Evolutionary conservation across 1,140 invertebrate genomes (phyloP), one percentile per base, ranked within the genome.

Genomic region (Drosophila sucinea): DNA sequence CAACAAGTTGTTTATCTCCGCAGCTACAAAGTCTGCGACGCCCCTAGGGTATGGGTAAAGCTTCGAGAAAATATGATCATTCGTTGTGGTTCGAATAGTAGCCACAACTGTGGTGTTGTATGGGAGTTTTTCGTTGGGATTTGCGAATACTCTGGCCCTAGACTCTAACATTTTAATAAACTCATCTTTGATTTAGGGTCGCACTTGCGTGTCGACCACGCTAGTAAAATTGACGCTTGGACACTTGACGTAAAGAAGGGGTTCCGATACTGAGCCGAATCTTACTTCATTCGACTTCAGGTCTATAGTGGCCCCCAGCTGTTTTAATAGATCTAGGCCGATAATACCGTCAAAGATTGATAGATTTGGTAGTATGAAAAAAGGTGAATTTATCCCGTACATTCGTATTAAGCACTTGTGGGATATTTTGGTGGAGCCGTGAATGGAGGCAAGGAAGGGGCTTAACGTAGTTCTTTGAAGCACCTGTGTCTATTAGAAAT

Each of bases 401-500:
- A 17, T 17, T 17, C 17, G 17, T 17, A 17, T 17, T 17, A 17
- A 17, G 17, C 17, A 17, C 17, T 17, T 17, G 17, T 17, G 17
- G 17, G 17, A 17, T 17, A 17, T 17, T 17, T 17, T 17, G 17
- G 17, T 17, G 17, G 17, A 17, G 17, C 17, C 17, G 17, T 17
- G 17, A 17, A 17, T 17, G 17, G 17, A 17, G 17, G 17, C 17
- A 17, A 17, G 17, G 17, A 17, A 35, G 33, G 33, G 33, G 33
- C 33, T 35, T 35, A 10, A 60, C 27, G 38, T 60, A 60, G 30
- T 60, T 60, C n/a, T 60, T 60, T 32, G 58, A 23, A 2, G 58
- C 60, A 4, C 60, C 60, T 8, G 60, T 62, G 11, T 62, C 60
- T 1, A 62, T n/a, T 8, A 44, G 10, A 62, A 62, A 62, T 1